Evolutionary conservation across 2,888 invertebrate genomes (phyloP), one percentile per base, ranked within the genome.

Genomic region (Agrilus mali): DNA sequence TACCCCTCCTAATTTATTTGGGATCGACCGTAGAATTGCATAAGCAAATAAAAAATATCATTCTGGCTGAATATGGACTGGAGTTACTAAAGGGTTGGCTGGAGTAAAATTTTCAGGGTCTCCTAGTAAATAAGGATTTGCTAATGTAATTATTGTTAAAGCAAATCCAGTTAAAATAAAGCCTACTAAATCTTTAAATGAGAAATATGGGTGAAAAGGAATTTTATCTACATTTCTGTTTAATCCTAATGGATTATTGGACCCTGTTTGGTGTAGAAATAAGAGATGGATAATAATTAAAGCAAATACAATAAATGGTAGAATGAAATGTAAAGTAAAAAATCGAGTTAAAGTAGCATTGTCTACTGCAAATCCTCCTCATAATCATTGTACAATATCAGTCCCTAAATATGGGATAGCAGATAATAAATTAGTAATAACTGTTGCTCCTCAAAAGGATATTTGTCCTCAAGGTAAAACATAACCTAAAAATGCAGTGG

Each of bases 21-120:
- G 84, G 45, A 86, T 82, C 33, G 83, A 82, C 20, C 85, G 85
- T 57, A 86, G 53, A 70, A 86, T 85, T 14, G 84, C 81, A 64
- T 86, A 86, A 12, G 85, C 83, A 72, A 85, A 86, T 71, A 86
- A 63, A 57, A 86, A 87, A 63, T 86, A 86, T 78, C 84, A 86
- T 75, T 87, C 86, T 22, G 82, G 85, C 73, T 85, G 81, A 70
- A 85, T 85, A 60, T 83, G 83, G 8, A 74, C 61, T 0, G 84
- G 83, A 0, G 82, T 83, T 13, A 77, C 71, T 69, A 81, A 56
- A 0, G 78, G 73, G 50, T 81, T 81, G 4, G 81, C 82, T 0
- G 76, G 75, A 15, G 74, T 78, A 68, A 82, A 86, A 68, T 84
- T 86, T 70, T 83, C 83, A 0, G 80, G 78, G 22, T 84, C 82